Evolutionary conservation across 2,797 vertebrate species (phyloP), one percentile per base, ranked within the genome.

Genomic region (Glyptemys insculpta): DNA sequence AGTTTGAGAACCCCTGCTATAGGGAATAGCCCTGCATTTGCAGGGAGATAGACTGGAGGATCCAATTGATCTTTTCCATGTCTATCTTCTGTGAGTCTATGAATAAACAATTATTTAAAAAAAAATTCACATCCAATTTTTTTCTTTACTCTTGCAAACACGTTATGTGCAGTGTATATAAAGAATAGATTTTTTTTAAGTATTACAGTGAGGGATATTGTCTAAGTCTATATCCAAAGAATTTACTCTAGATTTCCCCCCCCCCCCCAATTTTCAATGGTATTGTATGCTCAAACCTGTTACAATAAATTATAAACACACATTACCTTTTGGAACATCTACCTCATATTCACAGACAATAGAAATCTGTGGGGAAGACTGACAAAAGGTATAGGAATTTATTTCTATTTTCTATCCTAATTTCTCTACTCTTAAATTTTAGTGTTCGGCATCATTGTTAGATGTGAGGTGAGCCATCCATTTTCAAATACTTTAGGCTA

Each of bases 31-130:
- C 92, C 57, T 91, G 34, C 90, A n/a, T 92, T 90, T 95, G 12
- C 87, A 96, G 93, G 83, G 82, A 96, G 95, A 90, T 95, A 96
- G 94, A 83, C 89, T 92, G 93, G 96, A 94, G 91, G 94, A 93
- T 94, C 95, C 84, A 41, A 41, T 65, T 92, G 90, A 89, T 96
- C 89, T 82, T 79, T 89, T 92, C 92, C 90, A 57, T 91, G 83
- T 89, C 95, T 95, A 88, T 88, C 93, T 94, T 49, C 86, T 97
- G 90, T 95, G 82, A 92, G 88, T 96, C 79, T 95, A 82, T 95
- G 81, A 97, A 98, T 97, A 97, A 98, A 97, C 59, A 83, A 85
- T 81, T 76, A 9, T 81, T 96, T 96, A 92, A 79, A 92, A 88
- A 93, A 68, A 84, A 85, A 47, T 49, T 82, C 85, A 96, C 85